phyloP scores from a whole-genome alignment of 2,113 vertebrate species.

The Grantiella picta region DNA sequence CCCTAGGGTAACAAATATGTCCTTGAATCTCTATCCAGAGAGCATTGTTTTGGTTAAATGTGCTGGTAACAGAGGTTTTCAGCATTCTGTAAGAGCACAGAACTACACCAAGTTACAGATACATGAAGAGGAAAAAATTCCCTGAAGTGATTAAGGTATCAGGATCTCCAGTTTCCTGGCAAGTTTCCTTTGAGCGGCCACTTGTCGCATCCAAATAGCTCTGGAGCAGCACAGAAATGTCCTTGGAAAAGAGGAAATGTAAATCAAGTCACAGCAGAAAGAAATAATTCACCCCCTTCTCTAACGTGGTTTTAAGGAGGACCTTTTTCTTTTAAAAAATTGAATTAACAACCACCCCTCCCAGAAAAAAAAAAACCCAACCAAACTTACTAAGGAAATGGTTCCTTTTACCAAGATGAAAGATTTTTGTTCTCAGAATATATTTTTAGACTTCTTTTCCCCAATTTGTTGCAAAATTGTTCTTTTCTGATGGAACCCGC shows the following conservation, averaged over 20 bases:
- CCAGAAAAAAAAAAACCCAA: neutral
- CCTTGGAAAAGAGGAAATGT: neutral
- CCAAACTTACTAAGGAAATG: neutral
- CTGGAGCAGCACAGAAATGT: accelerated
- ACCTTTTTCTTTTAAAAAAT: neutral
- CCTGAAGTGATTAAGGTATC: too few species aligned
- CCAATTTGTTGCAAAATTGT: neutral
- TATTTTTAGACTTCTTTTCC: neutral
- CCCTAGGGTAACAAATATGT: too few species aligned
- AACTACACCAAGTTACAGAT: too few species aligned
- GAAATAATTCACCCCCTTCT: accelerated
- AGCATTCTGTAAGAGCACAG: too few species aligned
- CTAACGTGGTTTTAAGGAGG: neutral
- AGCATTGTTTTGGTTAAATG: too few species aligned
- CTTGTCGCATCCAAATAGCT: too few species aligned
- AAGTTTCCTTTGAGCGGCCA: accelerated
- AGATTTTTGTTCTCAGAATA: neutral
- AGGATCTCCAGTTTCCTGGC: too few species aligned
- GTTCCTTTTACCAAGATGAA: neutral
- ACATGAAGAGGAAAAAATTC: too few species aligned
- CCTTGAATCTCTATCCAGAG: too few species aligned
- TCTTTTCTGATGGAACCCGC: neutral
- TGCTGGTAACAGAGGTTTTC: too few species aligned
- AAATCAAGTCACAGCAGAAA: neutral
- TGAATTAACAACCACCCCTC: too few species aligned